phyloP scores from a whole-genome alignment of 2,797 vertebrate species.

The Lithobates sylvaticus region DNA sequence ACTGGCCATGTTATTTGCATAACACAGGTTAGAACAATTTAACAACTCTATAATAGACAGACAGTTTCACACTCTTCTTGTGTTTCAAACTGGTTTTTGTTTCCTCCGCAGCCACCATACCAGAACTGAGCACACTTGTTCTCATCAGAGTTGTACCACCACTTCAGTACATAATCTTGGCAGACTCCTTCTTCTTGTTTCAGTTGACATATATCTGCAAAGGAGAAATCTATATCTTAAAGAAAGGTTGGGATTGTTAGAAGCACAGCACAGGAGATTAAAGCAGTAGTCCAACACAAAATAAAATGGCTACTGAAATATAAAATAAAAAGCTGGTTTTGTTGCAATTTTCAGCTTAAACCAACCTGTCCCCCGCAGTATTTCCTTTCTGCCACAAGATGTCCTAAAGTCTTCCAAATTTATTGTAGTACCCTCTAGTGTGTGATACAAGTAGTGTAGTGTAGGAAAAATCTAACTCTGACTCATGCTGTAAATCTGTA shows the following conservation, averaged over 20 bases:
- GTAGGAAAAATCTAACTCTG: too few relatives aligned
- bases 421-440: too few relatives aligned
- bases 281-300: not conserved
- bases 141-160: constrained; percentile 77
- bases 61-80: constrained; percentile 74
- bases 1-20: not conserved
- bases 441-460: too few relatives aligned
- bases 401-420: too few relatives aligned
- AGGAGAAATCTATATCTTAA: not conserved
- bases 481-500: too few relatives aligned
- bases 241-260: not conserved
- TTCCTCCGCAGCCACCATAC: constrained; percentile 84
- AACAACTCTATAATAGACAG: constrained; percentile 68
- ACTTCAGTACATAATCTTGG: constrained; percentile 77
- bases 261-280: not conserved
- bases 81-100: constrained; percentile 81
- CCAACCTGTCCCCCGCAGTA: too few relatives aligned
- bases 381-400: too few relatives aligned
- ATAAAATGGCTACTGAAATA: not conserved
- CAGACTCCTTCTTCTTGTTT: constrained; percentile 76
- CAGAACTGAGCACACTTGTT: constrained; percentile 79
- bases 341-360: too few relatives aligned
- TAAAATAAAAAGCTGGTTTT: too few relatives aligned
- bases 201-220: constrained; percentile 75
- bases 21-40: not conserved